phyloP scores from a whole-genome alignment of 2,797 vertebrate species.

The Pygocentrus nattereri region DNA sequence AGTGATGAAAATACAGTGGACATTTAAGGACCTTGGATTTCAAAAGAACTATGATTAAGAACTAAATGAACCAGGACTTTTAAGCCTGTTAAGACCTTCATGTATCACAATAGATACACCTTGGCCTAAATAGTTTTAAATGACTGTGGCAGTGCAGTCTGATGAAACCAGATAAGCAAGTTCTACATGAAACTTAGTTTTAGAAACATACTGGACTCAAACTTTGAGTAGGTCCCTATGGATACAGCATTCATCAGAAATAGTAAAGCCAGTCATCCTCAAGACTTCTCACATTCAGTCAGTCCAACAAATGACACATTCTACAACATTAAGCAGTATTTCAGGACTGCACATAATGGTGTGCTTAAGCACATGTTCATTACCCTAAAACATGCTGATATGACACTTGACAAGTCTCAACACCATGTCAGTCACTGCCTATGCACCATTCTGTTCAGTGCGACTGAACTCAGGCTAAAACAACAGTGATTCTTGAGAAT shows the following conservation, averaged over 20 bases:
- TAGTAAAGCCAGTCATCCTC: neutral
- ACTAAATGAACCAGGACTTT: neutral
- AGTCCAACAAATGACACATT: neutral
- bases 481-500: no score
- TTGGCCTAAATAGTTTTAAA: conserved; percentile 59
- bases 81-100: conserved; percentile 2
- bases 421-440: no score
- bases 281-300: neutral
- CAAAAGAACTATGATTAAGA: neutral
- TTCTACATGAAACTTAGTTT: conserved; percentile 69
- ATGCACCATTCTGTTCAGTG: no score
- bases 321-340: neutral
- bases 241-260: conserved; percentile 69
- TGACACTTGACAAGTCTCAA: no score
- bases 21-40: neutral
- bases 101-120: conserved; percentile 10
- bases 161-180: conserved; percentile 75
- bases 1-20: neutral
- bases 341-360: neutral
- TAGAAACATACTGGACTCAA: conserved; percentile 47
- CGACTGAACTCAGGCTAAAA: no score
- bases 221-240: conserved; percentile 66
- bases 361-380: neutral
- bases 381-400: neutral
- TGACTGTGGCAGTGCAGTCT: conserved; percentile 3